Evolutionary conservation across 2,797 vertebrate genomes (phyloP), one percentile per base, ranked within the genome.

Genomic region (Stomatorhinus walkeri): DNA sequence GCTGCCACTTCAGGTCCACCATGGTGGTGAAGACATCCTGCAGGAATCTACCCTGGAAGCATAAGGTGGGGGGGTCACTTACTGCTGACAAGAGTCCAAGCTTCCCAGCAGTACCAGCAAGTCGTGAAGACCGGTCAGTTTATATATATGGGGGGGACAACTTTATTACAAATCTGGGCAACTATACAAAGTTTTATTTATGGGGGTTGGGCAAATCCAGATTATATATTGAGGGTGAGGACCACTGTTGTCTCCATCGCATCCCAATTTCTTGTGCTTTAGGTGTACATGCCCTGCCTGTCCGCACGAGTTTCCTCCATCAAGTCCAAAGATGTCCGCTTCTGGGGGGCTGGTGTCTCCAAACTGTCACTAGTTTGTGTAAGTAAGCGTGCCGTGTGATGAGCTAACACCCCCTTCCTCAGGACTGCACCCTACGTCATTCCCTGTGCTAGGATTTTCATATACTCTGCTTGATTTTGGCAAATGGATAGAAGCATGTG

Each of bases 1-100:
- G 94, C 89, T 96, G 96, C 96, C 96, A 97, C 92, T 96, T 97
- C 46, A 97, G 94, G 88, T 97, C 96, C 93, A 97, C 96, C 96
- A 97, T 96, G 88, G 96, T 97, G 92, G 96, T 97, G 93, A 97
- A 97, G 4, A 97, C 95, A 48, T 97, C 96, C 92, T 95, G 96
- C 87, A 97, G 95, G 91, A 97, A 97, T 0, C 96, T 94, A 56
- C 96, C 96, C 95, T 96, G 91, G 32, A 46, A 19, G 14, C 14
- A 19, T 24, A 14, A 54, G 12, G 56, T 64, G 87, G 9, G 0
- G 4, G 2, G 36, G 9, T 43, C 43, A 84, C 8, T 19, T 10
- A 10, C 76, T 16, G 16, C 32, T 22, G 52, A 61, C n/a, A 22
- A 1, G 46, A 46, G 6, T 28, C 46, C 83, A 85, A 14, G 24